Evolutionary conservation across 2,113 vertebrate genomes (phyloP).

Genomic region (Cyanoramphus novaezelandiae): DNA sequence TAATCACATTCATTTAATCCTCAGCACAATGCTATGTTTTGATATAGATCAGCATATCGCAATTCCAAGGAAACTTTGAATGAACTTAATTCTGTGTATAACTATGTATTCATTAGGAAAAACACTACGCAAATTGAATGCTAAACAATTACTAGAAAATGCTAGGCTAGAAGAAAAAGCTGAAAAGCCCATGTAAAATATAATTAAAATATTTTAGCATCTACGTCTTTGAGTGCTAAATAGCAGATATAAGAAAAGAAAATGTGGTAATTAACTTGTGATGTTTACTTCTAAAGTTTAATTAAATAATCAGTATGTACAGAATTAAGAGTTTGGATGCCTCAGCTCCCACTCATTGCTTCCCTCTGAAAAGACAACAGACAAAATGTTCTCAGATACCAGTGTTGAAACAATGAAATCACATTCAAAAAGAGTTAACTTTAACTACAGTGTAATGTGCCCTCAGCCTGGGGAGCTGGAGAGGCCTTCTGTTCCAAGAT

Average conservation of each 20-base stretch:
- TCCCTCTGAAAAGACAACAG: background rate
- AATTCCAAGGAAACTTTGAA: constrained; percentile 1
- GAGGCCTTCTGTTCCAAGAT: background rate
- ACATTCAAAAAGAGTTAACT: background rate
- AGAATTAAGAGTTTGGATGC: constrained; percentile 10
- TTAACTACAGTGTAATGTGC: background rate
- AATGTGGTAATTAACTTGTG: constrained; percentile 32
- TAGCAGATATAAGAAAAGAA: constrained; percentile 34
- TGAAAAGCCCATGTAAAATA: constrained; percentile 21
- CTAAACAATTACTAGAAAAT: constrained; percentile 22
- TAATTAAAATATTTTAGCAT: constrained; percentile 42
- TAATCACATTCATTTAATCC: background rate
- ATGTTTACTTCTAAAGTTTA: constrained; percentile 52
- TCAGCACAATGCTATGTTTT: background rate
- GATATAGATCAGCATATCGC: background rate
- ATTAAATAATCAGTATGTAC: constrained; percentile 49
- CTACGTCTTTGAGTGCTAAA: constrained; percentile 18
- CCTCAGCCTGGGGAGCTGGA: background rate
- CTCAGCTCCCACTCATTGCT: background rate
- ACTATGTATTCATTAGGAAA: constrained; percentile 19
- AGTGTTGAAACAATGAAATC: background rate
- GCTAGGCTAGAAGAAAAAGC: constrained; percentile 1
- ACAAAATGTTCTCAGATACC: background rate
- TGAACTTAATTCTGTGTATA: background rate
- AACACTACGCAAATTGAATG: background rate